Conservation (phyloP, 2,888 invertebrate species). For the Hydriomena furcata region DNA sequence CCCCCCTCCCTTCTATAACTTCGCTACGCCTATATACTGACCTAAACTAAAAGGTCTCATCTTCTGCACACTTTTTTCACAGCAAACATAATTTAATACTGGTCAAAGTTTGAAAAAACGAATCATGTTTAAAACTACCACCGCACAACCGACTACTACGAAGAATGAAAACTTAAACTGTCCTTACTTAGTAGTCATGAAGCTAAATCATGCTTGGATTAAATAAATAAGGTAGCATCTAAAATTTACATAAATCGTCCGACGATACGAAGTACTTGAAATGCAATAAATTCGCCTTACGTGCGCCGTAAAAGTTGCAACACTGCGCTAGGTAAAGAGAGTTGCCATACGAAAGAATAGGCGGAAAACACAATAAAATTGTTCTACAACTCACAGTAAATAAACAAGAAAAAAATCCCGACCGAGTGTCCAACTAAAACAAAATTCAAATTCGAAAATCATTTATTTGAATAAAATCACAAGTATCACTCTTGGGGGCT, state of each 20-base stretch:
- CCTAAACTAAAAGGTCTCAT: background rate
- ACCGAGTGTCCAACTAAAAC: too few relatives aligned
- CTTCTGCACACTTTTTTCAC: background rate
- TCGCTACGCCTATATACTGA: too few relatives aligned
- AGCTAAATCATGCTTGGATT: constrained; percentile 15
- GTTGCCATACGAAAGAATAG: background rate
- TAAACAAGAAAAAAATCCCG: too few relatives aligned
- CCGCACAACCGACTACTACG: background rate
- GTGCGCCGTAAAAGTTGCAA: constrained; percentile 22
- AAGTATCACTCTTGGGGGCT: too few relatives aligned
- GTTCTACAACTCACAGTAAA: too few relatives aligned
- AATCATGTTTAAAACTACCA: background rate
- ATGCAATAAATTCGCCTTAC: constrained; percentile 38
- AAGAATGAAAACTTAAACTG: background rate
- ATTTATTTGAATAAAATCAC: too few relatives aligned
- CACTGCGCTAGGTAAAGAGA: constrained; percentile 10
- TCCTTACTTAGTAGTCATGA: background rate
- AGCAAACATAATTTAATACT: too few relatives aligned
- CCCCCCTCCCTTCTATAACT: too few relatives aligned
- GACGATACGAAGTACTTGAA: constrained; percentile 27
- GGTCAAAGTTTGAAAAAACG: background rate
- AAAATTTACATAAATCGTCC: constrained; percentile 30
- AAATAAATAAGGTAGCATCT: constrained; percentile 27
- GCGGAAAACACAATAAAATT: background rate
- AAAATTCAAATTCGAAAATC: too few relatives aligned